phyloP scores from a whole-genome alignment of 2,113 vertebrate genomes.

The Percina caprodes region DNA sequence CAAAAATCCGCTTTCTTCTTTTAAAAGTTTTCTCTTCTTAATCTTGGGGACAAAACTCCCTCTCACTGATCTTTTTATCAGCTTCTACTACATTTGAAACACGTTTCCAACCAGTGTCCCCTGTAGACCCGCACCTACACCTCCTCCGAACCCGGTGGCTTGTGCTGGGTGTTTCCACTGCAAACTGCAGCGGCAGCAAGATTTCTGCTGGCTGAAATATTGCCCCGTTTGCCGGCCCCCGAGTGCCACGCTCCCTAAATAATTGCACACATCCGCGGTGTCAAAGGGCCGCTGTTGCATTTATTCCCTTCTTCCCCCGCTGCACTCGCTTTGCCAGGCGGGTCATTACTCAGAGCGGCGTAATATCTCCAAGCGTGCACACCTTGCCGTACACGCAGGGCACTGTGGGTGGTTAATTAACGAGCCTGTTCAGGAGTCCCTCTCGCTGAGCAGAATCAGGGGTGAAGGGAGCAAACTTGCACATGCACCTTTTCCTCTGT shows the following conservation, averaged over 20 bases:
- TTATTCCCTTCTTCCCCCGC: slow-evolving; percentile 39
- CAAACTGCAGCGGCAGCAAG: slow-evolving; percentile 68
- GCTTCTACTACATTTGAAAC: neutral
- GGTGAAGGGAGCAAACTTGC: slow-evolving; percentile 14
- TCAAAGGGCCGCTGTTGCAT: slow-evolving; percentile 63
- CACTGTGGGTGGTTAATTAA: slow-evolving; percentile 72
- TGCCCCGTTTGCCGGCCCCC: slow-evolving; percentile 16
- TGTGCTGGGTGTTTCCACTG: slow-evolving; percentile 6
- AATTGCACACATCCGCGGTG: slow-evolving; percentile 46
- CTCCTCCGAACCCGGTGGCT: neutral
- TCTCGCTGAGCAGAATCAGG: slow-evolving; percentile 45
- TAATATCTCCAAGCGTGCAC: neutral
- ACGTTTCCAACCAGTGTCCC: neutral
- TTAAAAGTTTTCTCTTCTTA: neutral
- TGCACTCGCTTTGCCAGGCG: slow-evolving; percentile 14
- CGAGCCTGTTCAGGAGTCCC: slow-evolving; percentile 42
- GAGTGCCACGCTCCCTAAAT: slow-evolving; percentile 7
- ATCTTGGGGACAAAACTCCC: neutral
- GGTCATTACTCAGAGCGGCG: slow-evolving; percentile 66
- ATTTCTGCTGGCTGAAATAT: slow-evolving; percentile 61
- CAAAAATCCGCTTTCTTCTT: neutral
- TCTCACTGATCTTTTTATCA: neutral
- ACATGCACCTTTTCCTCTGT: neutral
- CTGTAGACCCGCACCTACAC: neutral
- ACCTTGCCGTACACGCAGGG: slow-evolving; percentile 19